Evolutionary conservation across 2,797 vertebrate species (phyloP).

Genomic region (Sebastolobus altivelis): DNA sequence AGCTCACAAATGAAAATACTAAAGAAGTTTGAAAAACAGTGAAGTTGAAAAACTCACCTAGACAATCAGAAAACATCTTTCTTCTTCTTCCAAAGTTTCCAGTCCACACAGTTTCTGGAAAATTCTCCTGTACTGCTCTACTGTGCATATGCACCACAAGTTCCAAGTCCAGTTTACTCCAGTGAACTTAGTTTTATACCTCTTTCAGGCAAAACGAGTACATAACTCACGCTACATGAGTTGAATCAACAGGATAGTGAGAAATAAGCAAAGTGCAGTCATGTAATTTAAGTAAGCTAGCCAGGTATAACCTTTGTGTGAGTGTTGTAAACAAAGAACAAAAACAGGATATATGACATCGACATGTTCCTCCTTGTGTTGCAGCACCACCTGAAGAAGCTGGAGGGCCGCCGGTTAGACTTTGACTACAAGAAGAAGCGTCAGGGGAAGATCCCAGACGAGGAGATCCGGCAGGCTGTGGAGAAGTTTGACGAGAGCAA

Average conservation of each 20-base stretch:
- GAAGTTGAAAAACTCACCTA: not conserved
- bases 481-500: slow-evolving; percentile 97
- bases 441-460: slow-evolving; percentile 92
- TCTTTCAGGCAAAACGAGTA: not conserved
- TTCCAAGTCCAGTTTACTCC: too few species aligned
- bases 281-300: too few species aligned
- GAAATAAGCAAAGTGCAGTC: too few species aligned
- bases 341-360: not conserved
- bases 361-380: not conserved
- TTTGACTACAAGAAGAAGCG: slow-evolving; percentile 97
- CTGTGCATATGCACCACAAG: too few species aligned
- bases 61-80: not conserved
- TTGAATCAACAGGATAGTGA: not conserved
- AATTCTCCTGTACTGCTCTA: not conserved
- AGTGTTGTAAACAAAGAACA: too few species aligned
- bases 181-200: not conserved
- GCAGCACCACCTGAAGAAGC: slow-evolving; percentile 94
- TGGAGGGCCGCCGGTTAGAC: slow-evolving; percentile 95
- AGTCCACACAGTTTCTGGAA: not conserved
- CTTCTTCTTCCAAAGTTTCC: not conserved
- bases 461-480: slow-evolving; percentile 93
- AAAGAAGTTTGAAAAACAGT: not conserved
- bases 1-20: too few species aligned
- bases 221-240: not conserved
- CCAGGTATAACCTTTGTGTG: too few species aligned